Base-by-base conservation (phyloP, 2,113 vertebrate species). In the Centropus unirufus region DNA sequence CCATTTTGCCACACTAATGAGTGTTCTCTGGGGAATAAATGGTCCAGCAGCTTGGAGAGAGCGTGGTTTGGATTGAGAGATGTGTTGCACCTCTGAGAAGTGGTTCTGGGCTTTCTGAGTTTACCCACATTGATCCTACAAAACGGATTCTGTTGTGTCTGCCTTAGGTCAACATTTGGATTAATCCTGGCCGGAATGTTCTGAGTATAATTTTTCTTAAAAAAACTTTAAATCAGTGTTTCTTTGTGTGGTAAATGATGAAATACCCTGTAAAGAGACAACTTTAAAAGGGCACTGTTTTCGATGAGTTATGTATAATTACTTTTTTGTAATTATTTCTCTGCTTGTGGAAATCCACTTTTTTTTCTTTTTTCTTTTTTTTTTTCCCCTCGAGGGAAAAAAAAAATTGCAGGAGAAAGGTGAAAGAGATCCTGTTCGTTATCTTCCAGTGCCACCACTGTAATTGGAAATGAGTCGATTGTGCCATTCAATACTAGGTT, bases 1-100 rank as follows among this genome's bases (percentile, higher is more conserved):
- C 61, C 83, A 30, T 97, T 96, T 94, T 52, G 39, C 64, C 78
- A 44, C 77, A 59, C 70, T 95, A 97, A 95, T 88, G 95, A 91
- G 63, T 86, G 52, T 96, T 96, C 92, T 92, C 49, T 89, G 76
- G 78, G 58, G 82, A 89, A 83, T 96, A 83, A 88, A 86, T 94
- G 87, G 90, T 36, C 62, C 66, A 68, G 66, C 13, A 64, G 83
- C 78, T 97, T 91, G 57, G 69, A 74, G 77, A 88, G 93, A 92
- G 67, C 87, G 73, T 74, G 15, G 23, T 96, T 95, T 91, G 54
- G 63, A 74, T 54, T 58, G 63, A 82, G 59, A 51, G 67, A 84
- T 86, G 46, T 62, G 55, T 85, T 81, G 40, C 47, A 73, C 29
- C 26, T 89, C 61, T 68, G 32, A 23, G 77, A 85, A 83, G n/a